Evolutionary conservation across 2,888 invertebrate genomes (phyloP).

Genomic region (Aspidiotus destructor): DNA sequence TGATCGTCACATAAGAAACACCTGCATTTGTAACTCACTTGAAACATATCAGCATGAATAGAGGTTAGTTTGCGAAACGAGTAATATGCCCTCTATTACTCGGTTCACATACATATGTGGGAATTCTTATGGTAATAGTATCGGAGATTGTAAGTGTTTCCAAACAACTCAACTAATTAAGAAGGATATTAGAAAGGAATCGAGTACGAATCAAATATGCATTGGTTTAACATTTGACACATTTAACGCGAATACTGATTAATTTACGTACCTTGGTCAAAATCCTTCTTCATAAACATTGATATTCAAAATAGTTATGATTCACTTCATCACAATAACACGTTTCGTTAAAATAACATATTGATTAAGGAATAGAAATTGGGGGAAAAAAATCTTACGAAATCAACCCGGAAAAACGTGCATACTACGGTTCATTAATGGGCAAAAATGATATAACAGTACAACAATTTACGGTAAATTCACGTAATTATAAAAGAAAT

Average conservation of each 20-base stretch:
- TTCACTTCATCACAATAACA: conserved; percentile 27
- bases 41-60: not conserved
- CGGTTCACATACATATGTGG: too few species aligned
- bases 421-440: conserved; percentile 32
- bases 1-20: not conserved
- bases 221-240: conserved; percentile 11
- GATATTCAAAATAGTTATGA: conserved; percentile 15
- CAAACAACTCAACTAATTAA: too few species aligned
- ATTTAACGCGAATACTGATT: conserved; percentile 15
- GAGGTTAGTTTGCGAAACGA: not conserved
- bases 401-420: conserved; percentile 34
- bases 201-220: too few species aligned
- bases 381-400: conserved; percentile 25
- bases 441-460: conserved; percentile 25
- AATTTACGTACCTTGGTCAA: conserved; percentile 26
- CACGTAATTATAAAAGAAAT: conserved; percentile 17
- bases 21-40: not conserved
- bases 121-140: too few species aligned
- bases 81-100: too few species aligned
- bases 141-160: too few species aligned
- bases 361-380: conserved; percentile 20
- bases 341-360: conserved; percentile 28
- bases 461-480: conserved; percentile 19
- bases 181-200: too few species aligned
- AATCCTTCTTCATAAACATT: conserved; percentile 32